Percentiles rank a stretch among this genome's conserved stretches.
Conservation (phyloP, 1,140 invertebrate genomes). For the Euura lappo region DNA sequence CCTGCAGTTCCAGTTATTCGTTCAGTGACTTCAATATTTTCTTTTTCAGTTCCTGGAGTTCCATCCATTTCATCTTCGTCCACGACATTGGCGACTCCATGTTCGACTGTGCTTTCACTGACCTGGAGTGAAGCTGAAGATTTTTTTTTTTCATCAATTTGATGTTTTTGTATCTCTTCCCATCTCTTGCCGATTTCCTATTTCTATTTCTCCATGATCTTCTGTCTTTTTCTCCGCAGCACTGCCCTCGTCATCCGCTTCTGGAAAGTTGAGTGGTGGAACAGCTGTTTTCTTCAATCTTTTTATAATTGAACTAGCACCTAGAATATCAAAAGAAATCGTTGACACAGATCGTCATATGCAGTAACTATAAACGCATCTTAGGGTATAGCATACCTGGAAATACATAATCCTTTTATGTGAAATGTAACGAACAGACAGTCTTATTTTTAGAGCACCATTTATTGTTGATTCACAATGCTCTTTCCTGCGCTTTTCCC, state of each 20-base stretch:
- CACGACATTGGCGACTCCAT: neutral
- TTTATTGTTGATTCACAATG: neutral
- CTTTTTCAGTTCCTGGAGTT: too few relatives aligned
- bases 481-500: neutral
- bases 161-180: neutral
- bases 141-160: neutral
- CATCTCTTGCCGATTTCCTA: neutral
- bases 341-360: neutral
- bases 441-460: neutral
- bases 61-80: neutral
- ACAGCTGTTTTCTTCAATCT: neutral
- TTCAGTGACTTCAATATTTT: too few relatives aligned
- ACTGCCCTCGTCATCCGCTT: neutral
- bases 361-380: neutral
- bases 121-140: neutral
- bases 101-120: neutral
- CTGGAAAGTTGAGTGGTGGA: neutral
- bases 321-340: neutral
- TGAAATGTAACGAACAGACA: too few relatives aligned
- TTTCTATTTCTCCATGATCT: neutral
- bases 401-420: neutral
- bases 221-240: neutral
- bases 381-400: neutral
- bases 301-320: neutral
- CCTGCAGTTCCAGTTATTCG: too few relatives aligned